A percentile compares a stretch with the other conserved stretches of the same genome.
These are phyloP conservation scores for Campoplex capitator DNA, from an alignment of 2,888 invertebrate genomes.

Conservation along the genomic window DNA sequence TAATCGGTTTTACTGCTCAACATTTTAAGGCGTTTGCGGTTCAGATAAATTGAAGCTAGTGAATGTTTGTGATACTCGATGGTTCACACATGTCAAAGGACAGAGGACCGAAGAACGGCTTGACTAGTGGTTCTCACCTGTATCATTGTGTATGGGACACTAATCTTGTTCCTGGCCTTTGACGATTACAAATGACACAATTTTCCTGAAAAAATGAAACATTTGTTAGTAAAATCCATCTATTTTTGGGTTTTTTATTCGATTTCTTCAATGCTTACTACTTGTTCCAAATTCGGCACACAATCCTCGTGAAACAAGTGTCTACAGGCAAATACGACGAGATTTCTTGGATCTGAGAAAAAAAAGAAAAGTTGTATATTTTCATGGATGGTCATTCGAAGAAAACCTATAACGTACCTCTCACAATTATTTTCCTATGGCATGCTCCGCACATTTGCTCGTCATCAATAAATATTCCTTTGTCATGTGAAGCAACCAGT, in stretches of 20 bases:
- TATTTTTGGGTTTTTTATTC: not conserved
- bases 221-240: not conserved
- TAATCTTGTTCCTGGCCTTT: conserved; percentile 74
- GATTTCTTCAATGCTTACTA: conserved; percentile 75
- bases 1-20: conserved; percentile 78
- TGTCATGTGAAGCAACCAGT: conserved; percentile 91
- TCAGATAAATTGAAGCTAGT: conserved; percentile 37
- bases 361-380: conserved; percentile 61
- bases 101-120: not conserved
- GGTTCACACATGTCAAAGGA: not conserved
- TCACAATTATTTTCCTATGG: conserved; percentile 90
- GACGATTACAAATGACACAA: conserved; percentile 86
- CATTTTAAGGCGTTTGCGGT: conserved; percentile 77
- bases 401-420: conserved; percentile 84
- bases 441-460: conserved; percentile 93
- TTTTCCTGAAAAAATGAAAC: conserved; percentile 84
- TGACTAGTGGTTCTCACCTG: conserved; percentile 48
- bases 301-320: conserved; percentile 96
- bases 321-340: conserved; percentile 94
- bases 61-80: not conserved
- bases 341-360: conserved; percentile 89
- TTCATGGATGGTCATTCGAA: not conserved
- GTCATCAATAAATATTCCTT: conserved; percentile 90
- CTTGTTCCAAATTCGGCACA: conserved; percentile 86
- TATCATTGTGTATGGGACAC: conserved; percentile 76